Conservation (phyloP, 1,140 invertebrate genomes). For the Heliconius nattereri region DNA sequence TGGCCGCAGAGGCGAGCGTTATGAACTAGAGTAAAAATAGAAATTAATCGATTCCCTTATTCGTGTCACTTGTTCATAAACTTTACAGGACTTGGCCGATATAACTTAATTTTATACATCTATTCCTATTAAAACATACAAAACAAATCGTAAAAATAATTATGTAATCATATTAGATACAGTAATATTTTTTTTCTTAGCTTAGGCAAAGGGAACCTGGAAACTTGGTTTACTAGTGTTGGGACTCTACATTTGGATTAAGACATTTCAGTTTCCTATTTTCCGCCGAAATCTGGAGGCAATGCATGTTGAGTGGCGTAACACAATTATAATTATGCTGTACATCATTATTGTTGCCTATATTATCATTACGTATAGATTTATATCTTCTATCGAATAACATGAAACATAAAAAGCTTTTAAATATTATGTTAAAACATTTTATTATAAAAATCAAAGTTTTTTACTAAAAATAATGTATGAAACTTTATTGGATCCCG, state of each 20-base stretch:
- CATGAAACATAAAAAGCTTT: no score
- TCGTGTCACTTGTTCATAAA: constrained; percentile 72
- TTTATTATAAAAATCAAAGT: background rate
- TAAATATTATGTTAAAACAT: background rate
- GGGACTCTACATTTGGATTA: no score
- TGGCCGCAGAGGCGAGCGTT: constrained; percentile 31
- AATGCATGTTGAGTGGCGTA: no score
- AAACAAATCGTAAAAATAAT: background rate
- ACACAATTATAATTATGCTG: no score
- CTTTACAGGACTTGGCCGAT: constrained; percentile 56
- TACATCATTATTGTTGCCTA: no score
- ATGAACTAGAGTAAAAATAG: constrained; percentile 74
- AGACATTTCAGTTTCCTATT: no score
- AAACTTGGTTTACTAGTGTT: no score
- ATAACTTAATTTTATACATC: constrained; percentile 33
- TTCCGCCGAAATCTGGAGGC: no score
- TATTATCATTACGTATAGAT: background rate
- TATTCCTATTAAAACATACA: background rate
- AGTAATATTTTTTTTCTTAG: no score
- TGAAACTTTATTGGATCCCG: constrained; percentile 30
- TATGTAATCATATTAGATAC: background rate
- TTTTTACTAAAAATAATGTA: background rate
- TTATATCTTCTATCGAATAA: no score
- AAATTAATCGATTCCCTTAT: constrained; percentile 79
- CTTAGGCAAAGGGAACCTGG: no score